Conservation (phyloP, 2,113 vertebrate species). For the Salvelinus fontinalis region DNA sequence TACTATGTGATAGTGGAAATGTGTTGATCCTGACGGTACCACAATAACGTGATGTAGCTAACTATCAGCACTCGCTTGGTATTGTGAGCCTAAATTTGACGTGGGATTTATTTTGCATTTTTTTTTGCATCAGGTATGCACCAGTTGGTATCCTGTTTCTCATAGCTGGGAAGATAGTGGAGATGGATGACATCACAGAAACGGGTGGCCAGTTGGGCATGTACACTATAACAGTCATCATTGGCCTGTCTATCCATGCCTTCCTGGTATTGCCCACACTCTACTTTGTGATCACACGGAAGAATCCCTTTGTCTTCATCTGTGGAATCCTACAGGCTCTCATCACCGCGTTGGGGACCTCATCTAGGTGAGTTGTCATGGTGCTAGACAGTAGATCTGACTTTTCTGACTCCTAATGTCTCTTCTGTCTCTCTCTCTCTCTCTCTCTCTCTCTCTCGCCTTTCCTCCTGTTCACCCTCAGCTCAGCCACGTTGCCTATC, state of each 20-base stretch:
- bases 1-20: no score
- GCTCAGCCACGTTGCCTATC: slow-evolving; percentile 92
- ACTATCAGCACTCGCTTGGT: no score
- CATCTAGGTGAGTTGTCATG: slow-evolving; percentile 82
- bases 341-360: slow-evolving; percentile 93
- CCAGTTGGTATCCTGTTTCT: slow-evolving; percentile 95
- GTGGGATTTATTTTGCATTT: no score
- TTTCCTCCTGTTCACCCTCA: slow-evolving; percentile 46
- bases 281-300: slow-evolving; percentile 90
- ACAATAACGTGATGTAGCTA: no score
- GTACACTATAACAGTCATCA: slow-evolving; percentile 92
- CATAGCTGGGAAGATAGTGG: slow-evolving; percentile 96
- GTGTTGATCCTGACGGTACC: no score
- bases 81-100: neutral
- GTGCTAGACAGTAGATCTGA: neutral
- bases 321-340: slow-evolving; percentile 93
- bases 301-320: slow-evolving; percentile 92
- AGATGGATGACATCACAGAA: slow-evolving; percentile 91
- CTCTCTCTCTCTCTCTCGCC: neutral
- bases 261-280: slow-evolving; percentile 86
- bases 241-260: slow-evolving; percentile 88
- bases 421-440: neutral
- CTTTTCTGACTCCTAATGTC: neutral
- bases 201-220: slow-evolving; percentile 95
- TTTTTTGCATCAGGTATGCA: slow-evolving; percentile 82